These are phyloP conservation scores for Amiota communis DNA, from an alignment of 2,888 invertebrate genomes.

Conservation along the genomic window DNA sequence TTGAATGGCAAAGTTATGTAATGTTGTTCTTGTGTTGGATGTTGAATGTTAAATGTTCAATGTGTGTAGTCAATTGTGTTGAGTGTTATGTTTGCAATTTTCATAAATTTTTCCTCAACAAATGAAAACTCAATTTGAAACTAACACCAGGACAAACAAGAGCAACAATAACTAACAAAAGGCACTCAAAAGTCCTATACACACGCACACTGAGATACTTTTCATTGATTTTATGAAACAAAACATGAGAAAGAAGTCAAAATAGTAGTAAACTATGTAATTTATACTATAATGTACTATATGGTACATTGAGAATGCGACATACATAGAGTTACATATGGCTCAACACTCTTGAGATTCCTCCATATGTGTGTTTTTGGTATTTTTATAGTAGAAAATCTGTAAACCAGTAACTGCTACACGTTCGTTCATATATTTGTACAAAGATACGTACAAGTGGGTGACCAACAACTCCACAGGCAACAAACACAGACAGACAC, in stretches of 20 bases:
- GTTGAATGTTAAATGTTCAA: too few species aligned
- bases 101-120: conserved; percentile 32
- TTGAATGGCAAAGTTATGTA: neutral
- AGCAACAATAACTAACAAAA: neutral
- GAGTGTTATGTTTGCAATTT: conserved; percentile 29
- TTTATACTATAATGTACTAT: too few species aligned
- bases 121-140: conserved; percentile 35
- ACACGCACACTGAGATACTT: neutral
- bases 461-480: neutral
- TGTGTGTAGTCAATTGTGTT: conserved; percentile 1
- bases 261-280: too few species aligned
- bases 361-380: too few species aligned
- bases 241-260: too few species aligned
- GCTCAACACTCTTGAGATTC: too few species aligned
- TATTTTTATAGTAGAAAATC: too few species aligned
- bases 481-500: neutral
- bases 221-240: too few species aligned
- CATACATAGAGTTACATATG: too few species aligned
- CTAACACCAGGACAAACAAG: conserved; percentile 14
- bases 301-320: too few species aligned
- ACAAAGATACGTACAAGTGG: neutral
- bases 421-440: neutral
- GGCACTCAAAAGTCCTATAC: conserved; percentile 2
- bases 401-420: too few species aligned
- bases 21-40: neutral